Conservation (phyloP, 2,888 invertebrate genomes). For the Nezara viridula region DNA sequence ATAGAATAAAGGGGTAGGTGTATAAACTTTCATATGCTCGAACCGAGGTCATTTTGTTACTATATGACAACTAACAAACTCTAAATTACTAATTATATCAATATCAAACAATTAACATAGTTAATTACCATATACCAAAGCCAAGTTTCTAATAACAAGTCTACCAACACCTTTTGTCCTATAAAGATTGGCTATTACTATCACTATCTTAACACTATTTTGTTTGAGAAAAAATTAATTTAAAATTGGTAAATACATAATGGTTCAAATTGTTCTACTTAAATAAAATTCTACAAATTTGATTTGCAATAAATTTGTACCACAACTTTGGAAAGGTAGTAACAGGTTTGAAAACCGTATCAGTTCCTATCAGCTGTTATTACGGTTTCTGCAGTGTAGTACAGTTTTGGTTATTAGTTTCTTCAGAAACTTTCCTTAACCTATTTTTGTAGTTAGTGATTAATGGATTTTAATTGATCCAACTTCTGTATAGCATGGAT, state of each 20-base stretch:
- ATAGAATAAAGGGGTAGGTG: background rate
- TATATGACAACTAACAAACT: background rate
- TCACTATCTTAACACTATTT: background rate
- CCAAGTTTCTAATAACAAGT: background rate
- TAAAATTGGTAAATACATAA: background rate
- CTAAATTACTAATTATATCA: background rate
- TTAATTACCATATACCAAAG: background rate
- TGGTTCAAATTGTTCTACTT: background rate
- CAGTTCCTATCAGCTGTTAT: slow-evolving; percentile 43
- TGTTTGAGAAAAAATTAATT: background rate
- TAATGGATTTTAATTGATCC: background rate
- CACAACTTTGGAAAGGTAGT: background rate
- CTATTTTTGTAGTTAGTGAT: background rate
- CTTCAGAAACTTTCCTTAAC: background rate
- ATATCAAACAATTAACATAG: background rate
- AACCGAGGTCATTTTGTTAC: background rate
- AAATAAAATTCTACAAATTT: background rate
- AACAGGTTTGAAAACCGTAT: slow-evolving; percentile 28
- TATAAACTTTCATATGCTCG: background rate
- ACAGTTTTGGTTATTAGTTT: background rate
- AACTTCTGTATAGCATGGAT: background rate
- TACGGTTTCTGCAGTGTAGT: background rate
- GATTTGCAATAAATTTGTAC: background rate
- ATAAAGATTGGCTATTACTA: background rate
- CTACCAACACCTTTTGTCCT: background rate